Percentiles rank a stretch among this genome's conserved stretches.
Evolutionary conservation across 2,113 vertebrate genomes (phyloP).

Genomic region (Bettongia penicillata): DNA sequence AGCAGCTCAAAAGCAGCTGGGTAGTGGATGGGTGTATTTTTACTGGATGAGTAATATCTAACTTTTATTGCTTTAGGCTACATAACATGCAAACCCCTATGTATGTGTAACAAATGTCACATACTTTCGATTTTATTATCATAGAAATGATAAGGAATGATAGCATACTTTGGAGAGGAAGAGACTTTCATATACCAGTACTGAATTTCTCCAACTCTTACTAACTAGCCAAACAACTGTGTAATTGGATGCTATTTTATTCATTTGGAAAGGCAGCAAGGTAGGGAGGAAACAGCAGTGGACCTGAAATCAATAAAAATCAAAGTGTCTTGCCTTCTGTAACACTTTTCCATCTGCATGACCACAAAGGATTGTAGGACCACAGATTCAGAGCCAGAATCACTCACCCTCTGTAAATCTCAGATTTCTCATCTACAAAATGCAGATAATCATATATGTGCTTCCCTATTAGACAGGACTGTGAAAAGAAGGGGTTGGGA

Average conservation of each 20-base stretch:
- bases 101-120: constrained; percentile 14
- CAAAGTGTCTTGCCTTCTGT: neutral
- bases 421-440: neutral
- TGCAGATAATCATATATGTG: neutral
- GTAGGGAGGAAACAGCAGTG: neutral
- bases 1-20: constrained; percentile 20
- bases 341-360: neutral
- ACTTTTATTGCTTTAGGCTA: neutral
- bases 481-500: neutral
- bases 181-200: neutral
- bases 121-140: neutral
- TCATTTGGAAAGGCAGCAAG: neutral
- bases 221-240: neutral
- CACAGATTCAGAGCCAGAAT: neutral
- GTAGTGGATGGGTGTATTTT: neutral
- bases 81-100: neutral
- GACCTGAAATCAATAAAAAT: neutral
- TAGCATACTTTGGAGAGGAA: neutral
- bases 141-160: neutral
- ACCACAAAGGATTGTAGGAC: neutral
- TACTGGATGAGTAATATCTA: neutral
- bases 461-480: neutral
- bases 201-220: neutral
- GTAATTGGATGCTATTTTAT: neutral
- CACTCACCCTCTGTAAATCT: neutral